Evolutionary conservation across 2,888 invertebrate genomes (phyloP), one percentile per base, ranked within the genome.

Genomic region (Phorcus lineatus): DNA sequence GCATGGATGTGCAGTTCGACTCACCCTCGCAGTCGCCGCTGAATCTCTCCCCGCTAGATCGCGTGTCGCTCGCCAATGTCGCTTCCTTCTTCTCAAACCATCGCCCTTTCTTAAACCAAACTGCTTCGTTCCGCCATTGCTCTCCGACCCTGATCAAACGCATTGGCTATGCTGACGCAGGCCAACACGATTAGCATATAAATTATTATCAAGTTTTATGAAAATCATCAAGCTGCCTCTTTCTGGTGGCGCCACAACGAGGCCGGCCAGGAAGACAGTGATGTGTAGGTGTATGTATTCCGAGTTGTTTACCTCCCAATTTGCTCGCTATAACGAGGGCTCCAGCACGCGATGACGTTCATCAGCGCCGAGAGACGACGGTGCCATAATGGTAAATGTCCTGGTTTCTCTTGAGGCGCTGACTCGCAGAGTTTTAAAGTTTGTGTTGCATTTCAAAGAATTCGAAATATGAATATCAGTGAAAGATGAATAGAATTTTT

Each of bases 1-100:
- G 86, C 90, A 90, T 90, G 83, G 84, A 83, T 55, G 24, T 47
- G 47, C 53, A 62, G 67, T 57, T 74, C 52, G 67, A 66, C 80
- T 22, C 36, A 80, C 55, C 78, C 80, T 81, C 66, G 76, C 77
- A 31, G 40, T 75, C 78, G 75, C 52, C 54, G 78, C 57, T 28
- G 78, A 80, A 70, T 75, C 74, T 62, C 78, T 74, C 78, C 75
- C 55, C 74, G 52, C 66, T 28, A 74, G 62, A 82, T 74, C 77
- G 74, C 67, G 52, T n/a, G 74, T 79, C 36, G 36, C 79, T 74
- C 79, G 70, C 80, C 79, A 62, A 52, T 36, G 57, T 77, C 36
- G 77, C 28, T 22, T 53, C n/a, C 74, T 62, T 17, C 22, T 13
- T 13, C 62, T 40, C 40, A 77, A 77, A 77, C 57, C 54, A 57